Base-by-base conservation (phyloP, 2,113 vertebrate species). In the Nothocercus nigrocapillus region DNA sequence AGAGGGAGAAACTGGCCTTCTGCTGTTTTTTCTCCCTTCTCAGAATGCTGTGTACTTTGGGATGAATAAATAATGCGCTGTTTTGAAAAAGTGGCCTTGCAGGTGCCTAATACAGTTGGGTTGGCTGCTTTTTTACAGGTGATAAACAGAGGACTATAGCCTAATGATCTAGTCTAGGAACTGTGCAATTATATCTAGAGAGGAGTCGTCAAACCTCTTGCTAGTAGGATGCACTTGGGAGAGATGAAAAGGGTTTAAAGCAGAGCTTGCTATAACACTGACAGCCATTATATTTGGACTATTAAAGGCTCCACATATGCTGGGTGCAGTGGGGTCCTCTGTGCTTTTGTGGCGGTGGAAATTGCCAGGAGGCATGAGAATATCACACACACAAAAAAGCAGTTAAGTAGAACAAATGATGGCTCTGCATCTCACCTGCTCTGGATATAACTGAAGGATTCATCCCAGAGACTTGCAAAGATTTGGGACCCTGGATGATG, bases 31-130 rank as follows among this genome's bases (percentile, higher is more conserved):
- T 90, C 58, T 93, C 24, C 21, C 40, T 84, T 90, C 47, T 93
- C 62, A 53, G 53, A 85, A 73, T 79, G 51, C 54, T 92, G 24
- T 66, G 58, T 88, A 73, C 61, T 83, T 56, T 82, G 73, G 62
- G 88, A 92, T 94, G 69, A 96, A 97, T 96, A 96, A 90, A 90
- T 93, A 90, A 96, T 92, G 70, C 3, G 58, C 21, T 75, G n/a
- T 89, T 93, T 94, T 92, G 93, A 96, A 92, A 83, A 58, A 90
- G 54, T 1, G 9, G 73, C 88, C 81, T 94, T 90, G 32, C 85
- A 89, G 80, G 80, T 1, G 0, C 53, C 49, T 87, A 82, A 58
- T 84, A 89, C 5, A 2, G 11, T 77, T 93, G 45, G 49, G 73
- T 82, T 91, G 62, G 13, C 24, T 85, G 63, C 22, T 94, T 91